phyloP scores from a whole-genome alignment of 1,140 invertebrate genomes.

The Campoletis sonorensis region DNA sequence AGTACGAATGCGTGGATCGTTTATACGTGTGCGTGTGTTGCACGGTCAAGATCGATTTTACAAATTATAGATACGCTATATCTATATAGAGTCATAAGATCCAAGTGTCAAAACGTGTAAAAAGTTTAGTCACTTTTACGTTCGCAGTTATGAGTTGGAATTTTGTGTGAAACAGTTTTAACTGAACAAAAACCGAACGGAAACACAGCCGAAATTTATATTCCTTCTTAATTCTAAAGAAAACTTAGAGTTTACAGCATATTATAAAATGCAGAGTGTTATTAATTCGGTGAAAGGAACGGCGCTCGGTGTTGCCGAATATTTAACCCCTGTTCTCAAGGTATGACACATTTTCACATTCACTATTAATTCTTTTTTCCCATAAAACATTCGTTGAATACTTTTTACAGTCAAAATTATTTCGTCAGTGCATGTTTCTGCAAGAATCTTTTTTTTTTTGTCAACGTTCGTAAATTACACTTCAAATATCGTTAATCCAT shows the following conservation, averaged over 20 bases:
- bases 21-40: background rate
- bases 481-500: no score
- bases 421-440: no score
- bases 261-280: conserved; percentile 90
- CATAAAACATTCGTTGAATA: background rate
- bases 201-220: background rate
- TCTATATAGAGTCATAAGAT: no score
- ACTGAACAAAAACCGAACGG: background rate
- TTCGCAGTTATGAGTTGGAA: background rate
- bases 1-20: background rate
- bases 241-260: background rate
- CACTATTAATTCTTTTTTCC: background rate
- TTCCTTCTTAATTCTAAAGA: background rate
- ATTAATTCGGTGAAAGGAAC: conserved; percentile 97
- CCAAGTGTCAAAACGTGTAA: conserved; percentile 8
- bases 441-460: no score
- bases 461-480: no score
- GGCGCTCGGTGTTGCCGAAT: conserved; percentile 95
- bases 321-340: conserved; percentile 97
- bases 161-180: background rate
- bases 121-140: conserved; percentile 7
- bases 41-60: background rate
- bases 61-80: no score
- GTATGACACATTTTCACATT: conserved; percentile 73
- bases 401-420: no score